A percentile compares a stretch with the other conserved stretches of the same genome.
Conservation (phyloP, 1,140 invertebrate genomes). For the Formica exsecta region DNA sequence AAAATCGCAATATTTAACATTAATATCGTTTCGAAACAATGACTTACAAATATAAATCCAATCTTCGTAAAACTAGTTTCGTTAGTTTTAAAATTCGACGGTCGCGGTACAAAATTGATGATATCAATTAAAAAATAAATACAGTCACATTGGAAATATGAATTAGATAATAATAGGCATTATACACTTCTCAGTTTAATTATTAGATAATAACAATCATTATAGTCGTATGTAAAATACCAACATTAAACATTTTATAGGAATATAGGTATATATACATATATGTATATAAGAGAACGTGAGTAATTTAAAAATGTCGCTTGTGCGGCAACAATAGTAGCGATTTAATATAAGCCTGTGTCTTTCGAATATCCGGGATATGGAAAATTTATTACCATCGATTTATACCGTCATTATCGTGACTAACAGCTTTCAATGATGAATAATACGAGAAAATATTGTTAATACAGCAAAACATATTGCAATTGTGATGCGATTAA, state of each 20-base stretch:
- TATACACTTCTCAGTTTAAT: no score
- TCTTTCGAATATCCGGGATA: constrained; percentile 15
- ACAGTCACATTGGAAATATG: background rate
- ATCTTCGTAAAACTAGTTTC: background rate
- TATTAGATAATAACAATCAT: constrained; percentile 10
- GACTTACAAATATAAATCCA: background rate
- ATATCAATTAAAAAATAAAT: background rate
- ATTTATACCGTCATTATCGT: constrained; percentile 45
- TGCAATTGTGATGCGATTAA: background rate
- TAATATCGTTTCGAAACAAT: background rate
- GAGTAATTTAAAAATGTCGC: constrained; percentile 43
- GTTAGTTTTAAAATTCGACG: background rate
- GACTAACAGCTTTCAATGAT: background rate
- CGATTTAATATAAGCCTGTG: constrained; percentile 14
- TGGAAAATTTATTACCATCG: constrained; percentile 39
- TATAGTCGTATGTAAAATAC: background rate
- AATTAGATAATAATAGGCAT: constrained; percentile 14
- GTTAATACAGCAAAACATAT: background rate
- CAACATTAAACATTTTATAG: background rate
- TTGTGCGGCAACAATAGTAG: background rate
- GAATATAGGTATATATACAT: background rate
- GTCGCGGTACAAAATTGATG: background rate
- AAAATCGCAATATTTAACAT: background rate
- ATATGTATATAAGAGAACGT: background rate
- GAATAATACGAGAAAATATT: constrained; percentile 1